Percentiles rank a stretch among this genome's conserved stretches.
These are phyloP conservation scores for Microcebus murinus DNA, from an alignment of 2,113 vertebrate species.

Conservation along the genomic window DNA sequence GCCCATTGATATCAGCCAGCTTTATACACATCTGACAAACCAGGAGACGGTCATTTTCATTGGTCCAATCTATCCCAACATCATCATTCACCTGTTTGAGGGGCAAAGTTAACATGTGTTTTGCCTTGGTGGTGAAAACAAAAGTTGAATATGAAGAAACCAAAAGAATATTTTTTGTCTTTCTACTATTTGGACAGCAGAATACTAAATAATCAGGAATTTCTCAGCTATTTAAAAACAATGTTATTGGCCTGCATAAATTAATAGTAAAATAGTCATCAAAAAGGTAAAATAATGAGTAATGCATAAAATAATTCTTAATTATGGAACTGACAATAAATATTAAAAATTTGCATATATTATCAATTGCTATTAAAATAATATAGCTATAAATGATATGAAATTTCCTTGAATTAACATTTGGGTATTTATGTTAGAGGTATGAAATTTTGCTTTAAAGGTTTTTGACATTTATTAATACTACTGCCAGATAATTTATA, in stretches of 20 bases:
- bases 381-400: not conserved
- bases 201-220: not conserved
- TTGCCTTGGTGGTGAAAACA: not conserved
- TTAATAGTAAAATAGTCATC: not conserved
- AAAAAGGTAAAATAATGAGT: not conserved
- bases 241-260: not conserved
- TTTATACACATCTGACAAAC: slow-evolving; percentile 99
- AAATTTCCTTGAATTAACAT: slow-evolving; percentile 36
- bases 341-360: not conserved
- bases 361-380: not conserved
- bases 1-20: slow-evolving; percentile 97
- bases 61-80: slow-evolving; percentile 98
- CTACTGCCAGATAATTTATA: not conserved
- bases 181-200: not conserved
- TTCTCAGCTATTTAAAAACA: slow-evolving; percentile 27
- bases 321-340: not conserved
- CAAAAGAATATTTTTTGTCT: not conserved
- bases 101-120: not conserved
- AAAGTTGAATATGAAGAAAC: not conserved
- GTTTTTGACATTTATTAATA: not conserved
- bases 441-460: not conserved
- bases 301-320: not conserved
- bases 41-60: slow-evolving; percentile 97
- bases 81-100: slow-evolving; percentile 93
- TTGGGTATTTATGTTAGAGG: not conserved